Conservation (phyloP, 2,888 invertebrate genomes). For the Pollenia griseotomentosa region DNA sequence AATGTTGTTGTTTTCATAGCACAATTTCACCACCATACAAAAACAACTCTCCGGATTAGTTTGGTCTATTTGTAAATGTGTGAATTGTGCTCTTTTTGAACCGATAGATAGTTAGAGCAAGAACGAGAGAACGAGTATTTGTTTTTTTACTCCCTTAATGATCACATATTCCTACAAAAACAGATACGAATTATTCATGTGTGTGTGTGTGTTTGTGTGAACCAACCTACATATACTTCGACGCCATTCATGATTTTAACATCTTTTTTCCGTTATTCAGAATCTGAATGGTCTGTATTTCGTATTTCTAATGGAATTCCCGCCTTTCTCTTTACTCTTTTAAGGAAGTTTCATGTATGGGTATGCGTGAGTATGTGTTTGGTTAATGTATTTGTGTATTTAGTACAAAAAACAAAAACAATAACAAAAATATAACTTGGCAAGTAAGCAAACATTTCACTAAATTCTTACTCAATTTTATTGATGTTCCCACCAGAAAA, state of each 20-base stretch:
- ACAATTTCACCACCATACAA: constrained; percentile 73
- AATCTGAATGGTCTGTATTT: constrained; percentile 49
- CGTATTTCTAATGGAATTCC: constrained; percentile 46
- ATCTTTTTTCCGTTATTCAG: constrained; percentile 29
- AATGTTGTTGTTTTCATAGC: constrained; percentile 73
- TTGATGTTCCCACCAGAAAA: constrained; percentile 5
- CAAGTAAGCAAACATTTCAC: constrained; percentile 16
- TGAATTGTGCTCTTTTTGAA: constrained; percentile 48
- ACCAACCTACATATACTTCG: constrained; percentile 14
- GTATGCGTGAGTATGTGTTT: neutral
- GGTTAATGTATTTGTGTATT: constrained; percentile 9
- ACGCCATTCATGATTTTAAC: constrained; percentile 64
- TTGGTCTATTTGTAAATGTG: constrained; percentile 45
- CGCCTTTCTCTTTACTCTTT: constrained; percentile 65
- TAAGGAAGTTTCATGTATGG: neutral
- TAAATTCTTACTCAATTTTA: constrained; percentile 3
- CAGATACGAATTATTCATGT: neutral
- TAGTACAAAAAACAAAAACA: constrained; percentile 52
- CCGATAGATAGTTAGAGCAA: constrained; percentile 36
- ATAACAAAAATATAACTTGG: constrained; percentile 15
- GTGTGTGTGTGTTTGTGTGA: neutral
- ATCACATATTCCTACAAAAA: constrained; percentile 5
- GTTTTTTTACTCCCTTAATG: constrained; percentile 58
- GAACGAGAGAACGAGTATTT: constrained; percentile 53
- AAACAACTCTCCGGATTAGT: constrained; percentile 63